Evolutionary conservation across 2,113 vertebrate genomes (phyloP).

Genomic region (Cygnus atratus): DNA sequence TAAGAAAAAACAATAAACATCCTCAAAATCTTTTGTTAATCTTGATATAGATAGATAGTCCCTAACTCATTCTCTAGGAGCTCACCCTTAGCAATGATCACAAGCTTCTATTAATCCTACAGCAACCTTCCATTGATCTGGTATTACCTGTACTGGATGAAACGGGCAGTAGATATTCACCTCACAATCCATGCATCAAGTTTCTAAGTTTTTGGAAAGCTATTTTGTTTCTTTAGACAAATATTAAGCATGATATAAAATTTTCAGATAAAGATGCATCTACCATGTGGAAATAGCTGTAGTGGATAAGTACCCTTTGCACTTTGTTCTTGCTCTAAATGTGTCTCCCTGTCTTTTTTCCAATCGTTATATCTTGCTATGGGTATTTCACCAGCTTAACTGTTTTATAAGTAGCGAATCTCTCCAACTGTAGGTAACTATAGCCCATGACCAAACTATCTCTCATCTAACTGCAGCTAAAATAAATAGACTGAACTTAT

Average conservation of each 20-base stretch:
- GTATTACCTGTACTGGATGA: background rate
- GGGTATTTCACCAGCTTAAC: background rate
- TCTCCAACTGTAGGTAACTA: background rate
- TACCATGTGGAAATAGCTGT: background rate
- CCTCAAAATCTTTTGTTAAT: background rate
- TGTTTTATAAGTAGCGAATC: background rate
- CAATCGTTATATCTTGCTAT: background rate
- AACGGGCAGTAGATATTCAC: background rate
- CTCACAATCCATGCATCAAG: background rate
- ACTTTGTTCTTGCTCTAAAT: background rate
- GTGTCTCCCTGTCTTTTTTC: background rate
- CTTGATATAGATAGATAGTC: background rate
- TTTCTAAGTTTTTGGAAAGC: background rate
- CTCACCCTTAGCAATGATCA: background rate
- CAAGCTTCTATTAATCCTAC: background rate
- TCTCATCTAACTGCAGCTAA: background rate
- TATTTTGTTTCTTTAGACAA: constrained; percentile 1
- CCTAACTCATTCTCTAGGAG: background rate
- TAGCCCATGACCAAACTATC: background rate
- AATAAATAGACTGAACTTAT: background rate
- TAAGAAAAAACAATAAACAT: background rate
- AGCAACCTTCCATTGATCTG: background rate
- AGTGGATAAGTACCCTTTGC: background rate
- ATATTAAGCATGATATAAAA: background rate
- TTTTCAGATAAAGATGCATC: constrained; percentile 16